Base-by-base conservation (phyloP, 2,888 invertebrate species). In the Parochlus steinenii region DNA sequence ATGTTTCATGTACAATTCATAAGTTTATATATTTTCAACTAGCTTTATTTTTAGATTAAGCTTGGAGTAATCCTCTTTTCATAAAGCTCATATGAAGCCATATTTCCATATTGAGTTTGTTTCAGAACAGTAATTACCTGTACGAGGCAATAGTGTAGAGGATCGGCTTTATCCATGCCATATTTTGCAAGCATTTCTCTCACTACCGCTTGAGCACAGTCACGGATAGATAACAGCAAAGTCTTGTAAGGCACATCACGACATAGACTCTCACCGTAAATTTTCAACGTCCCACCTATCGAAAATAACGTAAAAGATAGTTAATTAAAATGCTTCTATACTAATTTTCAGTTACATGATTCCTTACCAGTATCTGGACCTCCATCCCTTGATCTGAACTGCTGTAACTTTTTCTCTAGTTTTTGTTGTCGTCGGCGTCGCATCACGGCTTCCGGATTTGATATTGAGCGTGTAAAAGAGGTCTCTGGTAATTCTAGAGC, bases 391-490 rank as follows among this genome's bases (percentile, higher is more conserved):
- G 86, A 86, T 41, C 89, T 74, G 63, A 93, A 93, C 60, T 93
- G 89, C 54, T 95, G 89, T 50, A 98, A 64, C 60, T 93, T 93
- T 53, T 85, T 76, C 58, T 98, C 97, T 36, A 97, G 69, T 56
- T 95, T 95, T 60, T 95, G 92, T 52, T 97, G 95, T 16, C 98
- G 66, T 36, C 95, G 68, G 33, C 95, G 74, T 42, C 93, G 71
- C 98, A 99, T 98, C 47, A 99, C 98, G 41, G 95, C 93, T 66
- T 98, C 98, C 3, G 98, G 98, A 66, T 98, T 99, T 43, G 95
- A 97, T 55, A 99, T 98, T 48, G 93, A 95, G 50, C 98, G 72
- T 31, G 97, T 98, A 62, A 98, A 98, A 48, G 90, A 93, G 33
- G 93, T 95, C 63, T 97, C 93, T 17, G 97, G 97, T 47, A 97